Base-by-base conservation (phyloP, 2,113 vertebrate genomes). In the Dromiciops gliroides region DNA sequence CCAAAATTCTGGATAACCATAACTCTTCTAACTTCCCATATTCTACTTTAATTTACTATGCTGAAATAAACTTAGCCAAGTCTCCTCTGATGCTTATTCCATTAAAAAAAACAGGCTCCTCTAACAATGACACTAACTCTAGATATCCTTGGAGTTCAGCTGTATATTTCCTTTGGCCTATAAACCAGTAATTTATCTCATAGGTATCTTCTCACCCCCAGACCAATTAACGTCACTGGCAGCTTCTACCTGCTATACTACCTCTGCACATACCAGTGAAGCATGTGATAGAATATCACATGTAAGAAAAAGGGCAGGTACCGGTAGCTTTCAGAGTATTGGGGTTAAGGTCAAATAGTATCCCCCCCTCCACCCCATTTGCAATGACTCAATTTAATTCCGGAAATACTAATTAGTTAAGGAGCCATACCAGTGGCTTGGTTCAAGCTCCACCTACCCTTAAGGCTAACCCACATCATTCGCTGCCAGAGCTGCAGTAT, bases 61-160 rank as follows among this genome's bases (percentile, higher is more conserved):
- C 96, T 97, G 98, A 98, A 98, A 95, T 31, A 50, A 96, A 96
- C 97, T 98, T 98, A 98, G 97, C 96, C 92, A 95, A 92, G 89
- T 94, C 95, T 95, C 96, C 91, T 96, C 96, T 95, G 95, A 98
- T 89, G 95, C 96, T 97, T 95, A 94, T 89, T 94, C 19, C 23
- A 95, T 8, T 0, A 10, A 94, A 90, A 94, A 90, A 95, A 97
- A 92, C 50, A 92, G 94, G 83, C 95, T 91, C 94, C 26, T 26
- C 95, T 51, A 89, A 19, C 50, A 44, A 92, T 4, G 26, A 92
- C 95, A 95, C 93, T 56, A 31, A 52, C 50, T 94, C 92, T 89
- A 95, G 96, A 95, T 95, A 98, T 96, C 97, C 98, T 95, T 95
- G 96, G 90, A 97, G 96, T 75, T 95, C 88, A 95, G 97, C 93